Evolutionary conservation across 1,140 invertebrate species (phyloP), one percentile per base, ranked within the genome.

Genomic region (Drosophila subobscura): DNA sequence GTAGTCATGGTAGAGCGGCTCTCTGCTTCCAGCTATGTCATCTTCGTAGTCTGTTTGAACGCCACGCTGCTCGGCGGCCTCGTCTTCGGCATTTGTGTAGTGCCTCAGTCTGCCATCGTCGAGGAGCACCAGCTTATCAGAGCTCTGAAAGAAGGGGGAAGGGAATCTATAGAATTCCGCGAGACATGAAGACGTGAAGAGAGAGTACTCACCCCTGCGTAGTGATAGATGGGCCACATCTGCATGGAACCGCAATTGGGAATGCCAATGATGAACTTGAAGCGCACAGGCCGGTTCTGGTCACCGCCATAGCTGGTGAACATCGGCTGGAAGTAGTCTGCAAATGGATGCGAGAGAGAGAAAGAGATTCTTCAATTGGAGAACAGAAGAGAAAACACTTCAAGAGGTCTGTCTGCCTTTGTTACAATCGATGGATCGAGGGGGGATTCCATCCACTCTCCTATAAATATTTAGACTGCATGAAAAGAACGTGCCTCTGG

Each of bases 161-260:
- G 16, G 12, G 20, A 10, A 33, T 53, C 42, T 37, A 8, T 37
- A 41, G 3, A 20, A 6, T 6, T 12, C 22, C 33, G 7, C 10
- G 4, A 12, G 8, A 10, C 0, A 1, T 2, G 5, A 3, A 4
- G 16, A 20, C 16, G 16, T 20, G 16, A 20, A 0, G 14, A 16
- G 42, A 14, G 27, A 22, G 5, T 23, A 54, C 77, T 78, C 70
- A 90, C 91, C 7, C 92, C 92, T 1, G 90, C 79, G 84, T 94
- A 94, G 89, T 96, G 93, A 79, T 95, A 96, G 67, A 97, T 95
- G 3, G 94, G 92, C 93, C 95, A 95, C 84, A 94, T 93, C 84
- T 95, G 94, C 92, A 91, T 95, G 76, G 91, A 93, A 67, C 93
- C 93, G 92, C 96, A 97, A 49, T 94, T 93, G 4, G 96, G 96